These are phyloP conservation scores for Timandra comae DNA, from an alignment of 2,888 invertebrate genomes.

Conservation along the genomic window DNA sequence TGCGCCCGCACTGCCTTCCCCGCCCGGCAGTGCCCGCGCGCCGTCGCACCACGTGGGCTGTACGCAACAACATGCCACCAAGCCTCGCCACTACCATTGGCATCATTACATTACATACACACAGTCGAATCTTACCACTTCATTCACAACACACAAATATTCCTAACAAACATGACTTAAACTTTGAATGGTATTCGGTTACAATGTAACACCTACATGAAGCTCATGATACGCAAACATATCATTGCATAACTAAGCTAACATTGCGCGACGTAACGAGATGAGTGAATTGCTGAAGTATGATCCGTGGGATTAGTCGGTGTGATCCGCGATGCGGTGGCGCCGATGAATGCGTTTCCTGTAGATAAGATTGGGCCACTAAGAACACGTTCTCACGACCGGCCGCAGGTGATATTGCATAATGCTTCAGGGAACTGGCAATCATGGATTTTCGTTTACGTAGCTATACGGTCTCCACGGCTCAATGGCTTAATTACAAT, in stretches of 20 bases:
- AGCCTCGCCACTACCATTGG: conserved; percentile 31
- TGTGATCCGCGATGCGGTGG: conserved; percentile 52
- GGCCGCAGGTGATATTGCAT: conserved; percentile 11
- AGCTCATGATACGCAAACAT: conserved; percentile 1
- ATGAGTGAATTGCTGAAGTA: conserved; percentile 29
- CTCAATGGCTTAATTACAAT: conserved; percentile 1
- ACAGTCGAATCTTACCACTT: conserved; percentile 34
- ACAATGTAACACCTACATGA: conserved; percentile 3
- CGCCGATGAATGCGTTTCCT: conserved; percentile 61
- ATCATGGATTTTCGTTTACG: conserved; percentile 19
- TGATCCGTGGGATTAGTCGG: conserved; percentile 44
- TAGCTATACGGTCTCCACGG: conserved; percentile 3
- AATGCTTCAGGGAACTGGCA: conserved; percentile 30
- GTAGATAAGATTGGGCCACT: conserved; percentile 60
- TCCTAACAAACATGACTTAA: conserved; percentile 1
- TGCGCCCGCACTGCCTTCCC: conserved; percentile 58
- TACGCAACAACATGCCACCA: conserved; percentile 48
- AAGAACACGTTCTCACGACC: conserved; percentile 40
- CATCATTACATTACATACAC: conserved; percentile 20
- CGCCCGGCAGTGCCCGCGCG: conserved; percentile 17
- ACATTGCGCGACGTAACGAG: conserved; percentile 4
- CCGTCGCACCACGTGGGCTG: conserved; percentile 54
- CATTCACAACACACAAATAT: too few species aligned
- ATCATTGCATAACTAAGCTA: conserved; percentile 16
- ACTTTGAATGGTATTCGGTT: too few species aligned